Evolutionary conservation across 92 coral and sea anemone genomes (phyloP).

Genomic region (Palythoa grandis): DNA sequence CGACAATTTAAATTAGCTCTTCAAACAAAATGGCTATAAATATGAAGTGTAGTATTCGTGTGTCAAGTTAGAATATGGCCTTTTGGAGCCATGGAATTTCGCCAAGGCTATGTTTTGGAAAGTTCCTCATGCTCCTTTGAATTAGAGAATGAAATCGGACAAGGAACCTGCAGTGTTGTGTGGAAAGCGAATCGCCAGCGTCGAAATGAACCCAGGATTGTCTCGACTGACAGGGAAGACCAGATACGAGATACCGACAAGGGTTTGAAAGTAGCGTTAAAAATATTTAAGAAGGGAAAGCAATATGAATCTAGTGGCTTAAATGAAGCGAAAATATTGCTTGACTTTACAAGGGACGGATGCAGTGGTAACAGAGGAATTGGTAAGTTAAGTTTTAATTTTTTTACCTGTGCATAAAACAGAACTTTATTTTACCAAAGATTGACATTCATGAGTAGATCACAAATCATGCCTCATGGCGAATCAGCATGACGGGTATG

Average conservation of each 20-base stretch:
- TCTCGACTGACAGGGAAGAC: not conserved
- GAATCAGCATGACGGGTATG: too few species aligned
- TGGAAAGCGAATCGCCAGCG: conserved; percentile 43
- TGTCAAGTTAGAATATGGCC: not conserved
- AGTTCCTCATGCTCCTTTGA: conserved; percentile 54
- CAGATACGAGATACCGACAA: not conserved
- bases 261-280: conserved; percentile 63
- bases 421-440: too few species aligned
- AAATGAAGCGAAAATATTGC: conserved; percentile 73
- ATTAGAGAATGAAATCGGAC: conserved; percentile 57
- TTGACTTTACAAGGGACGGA: conserved; percentile 19
- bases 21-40: conserved; percentile 51
- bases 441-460: too few species aligned
- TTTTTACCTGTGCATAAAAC: too few species aligned
- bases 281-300: conserved; percentile 70
- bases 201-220: not conserved
- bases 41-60: not conserved
- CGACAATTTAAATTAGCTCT: not conserved
- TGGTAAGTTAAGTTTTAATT: not conserved
- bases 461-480: too few species aligned
- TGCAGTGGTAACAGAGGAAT: not conserved
- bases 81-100: conserved; percentile 45
- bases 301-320: conserved; percentile 67
- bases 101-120: conserved; percentile 57
- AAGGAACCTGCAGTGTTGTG: conserved; percentile 76